Conservation (phyloP, 2,113 vertebrate species). For the Pardalotus punctatus region DNA sequence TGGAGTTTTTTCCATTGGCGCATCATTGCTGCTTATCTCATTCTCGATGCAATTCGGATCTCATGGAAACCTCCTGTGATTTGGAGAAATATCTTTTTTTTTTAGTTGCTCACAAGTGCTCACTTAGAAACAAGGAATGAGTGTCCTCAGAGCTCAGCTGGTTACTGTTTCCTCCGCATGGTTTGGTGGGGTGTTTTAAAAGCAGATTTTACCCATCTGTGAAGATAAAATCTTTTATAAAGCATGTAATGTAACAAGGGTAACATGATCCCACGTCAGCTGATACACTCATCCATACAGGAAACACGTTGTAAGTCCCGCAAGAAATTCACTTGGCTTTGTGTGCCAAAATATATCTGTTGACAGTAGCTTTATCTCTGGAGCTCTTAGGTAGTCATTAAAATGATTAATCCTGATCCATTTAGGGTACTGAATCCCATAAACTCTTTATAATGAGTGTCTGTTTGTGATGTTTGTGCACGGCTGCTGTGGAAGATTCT, state of each 20-base stretch:
- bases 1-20: background rate
- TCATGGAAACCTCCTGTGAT: background rate
- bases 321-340: background rate
- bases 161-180: background rate
- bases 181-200: background rate
- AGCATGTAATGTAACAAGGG: background rate
- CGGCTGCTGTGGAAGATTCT: background rate
- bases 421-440: background rate
- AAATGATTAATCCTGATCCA: background rate
- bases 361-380: background rate
- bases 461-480: background rate
- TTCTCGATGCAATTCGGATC: background rate
- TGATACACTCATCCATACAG: background rate
- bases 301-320: background rate
- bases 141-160: background rate
- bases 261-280: background rate
- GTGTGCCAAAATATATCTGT: background rate
- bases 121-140: background rate
- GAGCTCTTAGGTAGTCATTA: background rate
- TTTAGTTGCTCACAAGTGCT: background rate
- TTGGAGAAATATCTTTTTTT: background rate
- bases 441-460: background rate
- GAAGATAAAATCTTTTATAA: background rate
- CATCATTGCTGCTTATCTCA: background rate
- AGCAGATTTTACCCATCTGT: background rate